These are phyloP conservation scores for Melieria crassipennis DNA, from an alignment of 2,888 invertebrate genomes.

Conservation along the genomic window DNA sequence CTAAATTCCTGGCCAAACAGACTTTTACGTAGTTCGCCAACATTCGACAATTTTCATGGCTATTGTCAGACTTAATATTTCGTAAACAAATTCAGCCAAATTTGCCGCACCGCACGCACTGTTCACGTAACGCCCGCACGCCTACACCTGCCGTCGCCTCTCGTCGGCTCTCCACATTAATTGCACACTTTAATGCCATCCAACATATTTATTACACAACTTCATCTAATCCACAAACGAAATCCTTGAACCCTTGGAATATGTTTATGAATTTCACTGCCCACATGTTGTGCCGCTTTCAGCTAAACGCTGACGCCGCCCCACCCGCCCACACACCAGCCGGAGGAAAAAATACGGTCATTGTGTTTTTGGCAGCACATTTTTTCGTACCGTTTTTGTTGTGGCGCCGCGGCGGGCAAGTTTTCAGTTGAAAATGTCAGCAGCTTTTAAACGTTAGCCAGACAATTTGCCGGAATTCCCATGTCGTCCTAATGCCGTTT, in stretches of 20 bases:
- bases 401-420: background rate
- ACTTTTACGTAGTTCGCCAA: too few relatives aligned
- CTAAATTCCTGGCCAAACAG: too few relatives aligned
- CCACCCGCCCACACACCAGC: background rate
- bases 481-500: too few relatives aligned
- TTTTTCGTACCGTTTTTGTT: background rate
- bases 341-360: background rate
- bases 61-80: too few relatives aligned
- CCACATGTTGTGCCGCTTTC: background rate
- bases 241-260: conserved; percentile 11
- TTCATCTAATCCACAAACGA: background rate
- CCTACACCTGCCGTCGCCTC: too few relatives aligned
- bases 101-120: too few relatives aligned
- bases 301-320: background rate
- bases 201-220: background rate
- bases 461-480: conserved; percentile 54
- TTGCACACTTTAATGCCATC: too few relatives aligned
- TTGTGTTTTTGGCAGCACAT: background rate
- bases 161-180: too few relatives aligned
- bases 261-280: background rate
- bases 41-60: too few relatives aligned
- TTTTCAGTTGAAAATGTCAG: conserved; percentile 55
- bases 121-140: too few relatives aligned
- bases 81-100: too few relatives aligned
- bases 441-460: conserved; percentile 58